Conservation (phyloP, 2,797 vertebrate species). For the Sarcophilus harrisii region DNA sequence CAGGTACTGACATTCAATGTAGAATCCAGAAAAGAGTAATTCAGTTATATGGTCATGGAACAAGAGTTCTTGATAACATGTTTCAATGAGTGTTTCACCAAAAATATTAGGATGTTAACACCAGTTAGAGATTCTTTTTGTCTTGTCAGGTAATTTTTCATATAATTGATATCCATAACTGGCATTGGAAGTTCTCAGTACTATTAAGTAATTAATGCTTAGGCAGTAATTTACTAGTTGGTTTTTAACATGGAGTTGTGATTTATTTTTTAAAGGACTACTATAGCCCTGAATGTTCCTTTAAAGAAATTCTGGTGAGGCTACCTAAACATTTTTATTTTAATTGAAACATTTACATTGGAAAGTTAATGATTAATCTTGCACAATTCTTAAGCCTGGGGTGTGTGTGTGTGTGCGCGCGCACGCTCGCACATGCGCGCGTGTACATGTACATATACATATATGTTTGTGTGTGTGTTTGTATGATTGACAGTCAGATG, state of each 20-base stretch:
- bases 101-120: constrained; percentile 61
- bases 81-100: constrained; percentile 46
- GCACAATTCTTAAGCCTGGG: constrained; percentile 77
- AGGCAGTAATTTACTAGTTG: constrained; percentile 63
- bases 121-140: constrained; percentile 68
- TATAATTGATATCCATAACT: constrained; percentile 56
- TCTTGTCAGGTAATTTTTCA: constrained; percentile 47
- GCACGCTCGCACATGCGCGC: constrained; percentile 47
- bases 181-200: constrained; percentile 74
- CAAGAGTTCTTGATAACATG: constrained; percentile 35
- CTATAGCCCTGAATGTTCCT: constrained; percentile 74
- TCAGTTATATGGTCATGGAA: constrained; percentile 52
- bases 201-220: constrained; percentile 73
- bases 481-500: not conserved
- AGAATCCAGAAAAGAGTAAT: constrained; percentile 66
- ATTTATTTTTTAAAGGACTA: constrained; percentile 69
- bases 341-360: constrained; percentile 66
- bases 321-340: constrained; percentile 52
- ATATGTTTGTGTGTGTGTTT: not conserved
- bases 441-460: constrained; percentile 57
- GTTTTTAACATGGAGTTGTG: constrained; percentile 69
- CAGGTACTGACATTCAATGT: constrained; percentile 61
- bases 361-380: constrained; percentile 79
- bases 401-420: constrained; percentile 65
- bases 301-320: constrained; percentile 76